A percentile compares a stretch with the other conserved stretches of the same genome.
These are phyloP conservation scores for Spodoptera picta DNA, from an alignment of 2,888 invertebrate species.

Conservation along the genomic window DNA sequence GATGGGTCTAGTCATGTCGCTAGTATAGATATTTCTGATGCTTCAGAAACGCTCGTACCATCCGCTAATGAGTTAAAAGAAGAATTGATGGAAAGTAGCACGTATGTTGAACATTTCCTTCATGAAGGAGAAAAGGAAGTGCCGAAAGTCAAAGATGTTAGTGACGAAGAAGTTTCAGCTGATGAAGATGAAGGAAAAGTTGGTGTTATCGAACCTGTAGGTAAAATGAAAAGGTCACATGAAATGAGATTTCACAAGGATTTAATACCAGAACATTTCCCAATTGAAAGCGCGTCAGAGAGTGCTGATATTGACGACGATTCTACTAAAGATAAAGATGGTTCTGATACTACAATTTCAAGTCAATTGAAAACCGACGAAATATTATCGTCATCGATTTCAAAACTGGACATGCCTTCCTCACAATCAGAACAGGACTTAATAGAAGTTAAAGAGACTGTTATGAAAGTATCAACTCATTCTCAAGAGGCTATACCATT, in stretches of 20 bases:
- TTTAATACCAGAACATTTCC: slow-evolving; percentile 85
- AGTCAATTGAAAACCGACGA: slow-evolving; percentile 84
- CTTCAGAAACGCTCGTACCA: slow-evolving; percentile 97
- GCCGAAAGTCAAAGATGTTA: slow-evolving; percentile 81
- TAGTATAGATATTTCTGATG: slow-evolving; percentile 96
- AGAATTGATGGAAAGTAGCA: slow-evolving; percentile 91
- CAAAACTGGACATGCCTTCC: slow-evolving; percentile 79
- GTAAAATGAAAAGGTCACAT: slow-evolving; percentile 95
- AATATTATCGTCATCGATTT: slow-evolving; percentile 81
- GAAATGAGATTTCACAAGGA: slow-evolving; percentile 95
- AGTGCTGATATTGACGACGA: slow-evolving; percentile 82
- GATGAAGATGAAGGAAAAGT: slow-evolving; percentile 87
- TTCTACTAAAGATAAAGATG: slow-evolving; percentile 79
- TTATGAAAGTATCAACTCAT: slow-evolving; percentile 61
- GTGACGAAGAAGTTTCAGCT: slow-evolving; percentile 87
- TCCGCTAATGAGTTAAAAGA: slow-evolving; percentile 95
- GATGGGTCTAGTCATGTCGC: slow-evolving; percentile 96
- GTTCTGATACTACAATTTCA: slow-evolving; percentile 83
- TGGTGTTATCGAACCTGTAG: slow-evolving; percentile 87
- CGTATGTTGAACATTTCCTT: slow-evolving; percentile 87
- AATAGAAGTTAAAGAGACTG: slow-evolving; percentile 69
- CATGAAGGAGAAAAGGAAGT: slow-evolving; percentile 78
- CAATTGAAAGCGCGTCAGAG: slow-evolving; percentile 77
- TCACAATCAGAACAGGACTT: slow-evolving; percentile 72
- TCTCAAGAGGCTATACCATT: slow-evolving; percentile 78